These are phyloP conservation scores for Mormyrus hasselquistii DNA, from an alignment of 2,797 vertebrate species.

Conservation along the genomic window DNA sequence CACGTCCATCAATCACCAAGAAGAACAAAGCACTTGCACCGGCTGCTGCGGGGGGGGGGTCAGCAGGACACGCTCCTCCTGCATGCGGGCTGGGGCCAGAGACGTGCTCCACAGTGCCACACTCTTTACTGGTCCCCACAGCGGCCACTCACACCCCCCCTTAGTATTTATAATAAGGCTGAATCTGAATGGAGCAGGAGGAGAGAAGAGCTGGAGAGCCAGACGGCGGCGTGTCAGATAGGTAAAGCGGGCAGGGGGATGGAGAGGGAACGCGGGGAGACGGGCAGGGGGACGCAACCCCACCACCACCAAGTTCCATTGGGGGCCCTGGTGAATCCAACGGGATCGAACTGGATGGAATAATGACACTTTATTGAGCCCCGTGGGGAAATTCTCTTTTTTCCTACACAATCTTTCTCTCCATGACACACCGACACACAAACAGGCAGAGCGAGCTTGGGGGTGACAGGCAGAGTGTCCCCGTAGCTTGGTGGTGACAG, in stretches of 20 bases:
- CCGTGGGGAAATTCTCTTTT: not conserved
- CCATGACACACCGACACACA: not conserved
- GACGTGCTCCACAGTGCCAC: not conserved
- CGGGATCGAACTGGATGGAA: not conserved
- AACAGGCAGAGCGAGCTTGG: not conserved
- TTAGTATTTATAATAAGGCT: not conserved
- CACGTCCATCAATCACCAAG: not conserved
- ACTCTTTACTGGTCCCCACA: not conserved
- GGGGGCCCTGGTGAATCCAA: not conserved
- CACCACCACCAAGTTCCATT: not conserved
- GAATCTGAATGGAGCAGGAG: not conserved
- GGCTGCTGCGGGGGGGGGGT: too few relatives aligned
- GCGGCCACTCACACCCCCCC: not conserved
- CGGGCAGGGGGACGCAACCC: not conserved
- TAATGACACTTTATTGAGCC: not conserved
- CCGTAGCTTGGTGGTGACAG: too few relatives aligned
- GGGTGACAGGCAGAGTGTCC: not conserved
- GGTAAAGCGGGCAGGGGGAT: not conserved
- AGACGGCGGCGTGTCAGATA: not conserved
- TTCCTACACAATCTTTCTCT: not conserved
- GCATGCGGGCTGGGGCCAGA: not conserved
- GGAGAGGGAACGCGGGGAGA: not conserved
- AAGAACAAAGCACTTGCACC: not conserved
- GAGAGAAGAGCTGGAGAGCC: not conserved
- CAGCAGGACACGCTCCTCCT: not conserved